Evolutionary conservation across 2,888 invertebrate genomes (phyloP), one percentile per base, ranked within the genome.

Genomic region (Aphidoletes aphidimyza): DNA sequence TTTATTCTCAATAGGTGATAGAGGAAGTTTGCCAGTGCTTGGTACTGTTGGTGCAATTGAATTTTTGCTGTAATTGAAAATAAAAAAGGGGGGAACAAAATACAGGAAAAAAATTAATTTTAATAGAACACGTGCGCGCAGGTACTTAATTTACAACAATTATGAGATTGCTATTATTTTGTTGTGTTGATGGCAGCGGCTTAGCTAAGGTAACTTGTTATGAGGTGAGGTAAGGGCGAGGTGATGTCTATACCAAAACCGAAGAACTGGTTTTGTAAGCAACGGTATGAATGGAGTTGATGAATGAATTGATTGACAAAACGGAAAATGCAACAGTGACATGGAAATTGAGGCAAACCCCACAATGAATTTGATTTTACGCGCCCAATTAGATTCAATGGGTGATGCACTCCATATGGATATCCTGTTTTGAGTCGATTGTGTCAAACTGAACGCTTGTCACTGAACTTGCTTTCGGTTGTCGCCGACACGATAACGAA

Each of bases 61-160:
- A 69, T 69, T 69, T 54, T 11, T 19, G 47, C 47, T 2, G 6
- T 47, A 8, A 17, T 2, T 3, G 3, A 17, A 8, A 19, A 47
- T 39, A 39, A 5, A 47, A 54, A 26, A 26, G 54, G 54, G 54
- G 54, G 26, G 26, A 54, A 69, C 26, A 69, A 30, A 14, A 69
- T 69, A 69, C 3, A 54, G 81, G 37, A 81, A 81, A 81, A 81
- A 81, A 37, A 37, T 37, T 81, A 81, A 81, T 81, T 81, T 81
- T 81, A 81, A 81, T 81, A 81, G 81, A 37, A 81, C 81, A 81
- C 81, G 37, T 22, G 81, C 37, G 81, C 37, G 37, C 81, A 81
- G 37, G 81, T 81, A 81, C 81, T 81, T 37, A 81, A 37, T 81
- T 81, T 81, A 81, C 37, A 81, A 81, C 81, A 81, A 81, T 37